Evolutionary conservation across 2,113 vertebrate genomes (phyloP).

Genomic region (Mustelus asterias): DNA sequence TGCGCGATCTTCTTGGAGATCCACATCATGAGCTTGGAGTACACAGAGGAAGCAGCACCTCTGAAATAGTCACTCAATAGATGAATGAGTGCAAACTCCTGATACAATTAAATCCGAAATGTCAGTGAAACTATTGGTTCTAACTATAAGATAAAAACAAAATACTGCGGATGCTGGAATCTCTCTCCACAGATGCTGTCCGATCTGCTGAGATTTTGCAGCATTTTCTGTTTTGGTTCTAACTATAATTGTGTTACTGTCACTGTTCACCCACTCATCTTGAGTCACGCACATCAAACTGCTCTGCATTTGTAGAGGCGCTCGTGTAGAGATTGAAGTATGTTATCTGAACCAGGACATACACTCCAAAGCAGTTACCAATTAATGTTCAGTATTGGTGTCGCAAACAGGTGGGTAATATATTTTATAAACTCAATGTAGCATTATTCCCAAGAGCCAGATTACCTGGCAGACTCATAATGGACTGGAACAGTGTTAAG

Average conservation of each 20-base stretch:
- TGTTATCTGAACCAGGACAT: not conserved
- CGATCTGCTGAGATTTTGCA: too few relatives aligned
- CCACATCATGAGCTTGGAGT: too few relatives aligned
- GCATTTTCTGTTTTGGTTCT: not conserved
- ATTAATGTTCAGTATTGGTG: not conserved
- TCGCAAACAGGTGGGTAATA: not conserved
- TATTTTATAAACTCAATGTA: not conserved
- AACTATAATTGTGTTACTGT: not conserved
- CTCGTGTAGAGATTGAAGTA: not conserved
- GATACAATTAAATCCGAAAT: not conserved
- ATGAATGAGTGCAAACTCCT: not conserved
- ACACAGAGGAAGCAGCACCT: not conserved
- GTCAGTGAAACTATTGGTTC: too few relatives aligned
- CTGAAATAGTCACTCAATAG: not conserved
- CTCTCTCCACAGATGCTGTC: too few relatives aligned
- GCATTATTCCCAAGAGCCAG: not conserved
- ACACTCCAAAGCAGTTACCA: not conserved
- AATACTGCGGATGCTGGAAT: too few relatives aligned
- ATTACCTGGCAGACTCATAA: not conserved
- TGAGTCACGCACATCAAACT: not conserved
- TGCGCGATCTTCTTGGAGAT: too few relatives aligned
- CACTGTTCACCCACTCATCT: not conserved
- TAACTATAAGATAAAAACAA: not conserved
- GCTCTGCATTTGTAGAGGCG: not conserved
- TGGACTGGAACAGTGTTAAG: not conserved